Percentiles rank a stretch among this genome's conserved stretches.
Conservation (phyloP, 64 coral and sea anemone genomes). For the Pocillopora damicornis region DNA sequence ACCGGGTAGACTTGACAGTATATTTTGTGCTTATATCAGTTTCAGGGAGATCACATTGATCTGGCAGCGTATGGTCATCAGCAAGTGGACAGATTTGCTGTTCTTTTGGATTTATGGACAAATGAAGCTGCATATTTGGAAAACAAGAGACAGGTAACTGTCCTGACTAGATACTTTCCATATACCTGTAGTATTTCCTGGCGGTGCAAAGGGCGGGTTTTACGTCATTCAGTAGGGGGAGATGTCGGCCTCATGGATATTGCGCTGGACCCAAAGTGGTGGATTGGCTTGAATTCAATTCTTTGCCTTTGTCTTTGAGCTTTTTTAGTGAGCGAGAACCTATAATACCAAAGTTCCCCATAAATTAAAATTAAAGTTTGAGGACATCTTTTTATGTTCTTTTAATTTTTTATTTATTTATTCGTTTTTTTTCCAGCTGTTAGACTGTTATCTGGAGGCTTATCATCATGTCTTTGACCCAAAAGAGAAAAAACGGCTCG, state of each 20-base stretch:
- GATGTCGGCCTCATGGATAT: no score
- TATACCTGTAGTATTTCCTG: neutral
- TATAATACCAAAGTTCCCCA: no score
- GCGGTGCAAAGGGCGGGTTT: no score
- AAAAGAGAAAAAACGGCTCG: constrained; percentile 76
- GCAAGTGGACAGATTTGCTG: constrained; percentile 76
- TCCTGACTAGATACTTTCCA: neutral
- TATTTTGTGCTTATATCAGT: constrained; percentile 28
- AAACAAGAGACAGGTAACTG: constrained; percentile 87
- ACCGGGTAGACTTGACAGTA: neutral
- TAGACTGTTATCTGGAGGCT: constrained; percentile 84
- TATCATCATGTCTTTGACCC: constrained; percentile 91
- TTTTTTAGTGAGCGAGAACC: no score
- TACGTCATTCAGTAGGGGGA: no score
- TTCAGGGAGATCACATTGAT: constrained; percentile 68
- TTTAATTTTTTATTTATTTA: neutral
- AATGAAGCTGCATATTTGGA: constrained; percentile 93
- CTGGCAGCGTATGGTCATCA: constrained; percentile 89
- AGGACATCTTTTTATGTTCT: neutral
- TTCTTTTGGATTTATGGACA: constrained; percentile 91
- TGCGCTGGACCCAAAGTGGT: no score
- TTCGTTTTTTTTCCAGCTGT: constrained; percentile 44
- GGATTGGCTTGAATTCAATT: no score
- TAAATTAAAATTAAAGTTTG: neutral
- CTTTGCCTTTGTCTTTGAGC: no score